Percentiles rank a stretch among this genome's conserved stretches.
phyloP scores from a whole-genome alignment of 2,888 invertebrate species.

The Pachymerium ferrugineum region DNA sequence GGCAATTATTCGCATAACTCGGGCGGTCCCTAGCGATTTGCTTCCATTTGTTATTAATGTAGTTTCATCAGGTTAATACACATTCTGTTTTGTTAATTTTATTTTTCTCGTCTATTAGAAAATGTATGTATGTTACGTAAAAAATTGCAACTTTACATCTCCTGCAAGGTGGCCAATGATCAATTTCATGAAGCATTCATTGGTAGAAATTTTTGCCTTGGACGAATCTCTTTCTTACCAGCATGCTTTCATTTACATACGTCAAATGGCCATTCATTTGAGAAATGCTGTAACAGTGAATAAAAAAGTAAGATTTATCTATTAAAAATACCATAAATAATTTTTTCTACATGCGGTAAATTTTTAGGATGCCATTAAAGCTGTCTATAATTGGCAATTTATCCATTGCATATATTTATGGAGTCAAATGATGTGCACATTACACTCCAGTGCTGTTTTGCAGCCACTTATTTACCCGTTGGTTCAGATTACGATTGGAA shows the following conservation, averaged over 20 bases:
- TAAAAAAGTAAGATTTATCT: slow-evolving; percentile 57
- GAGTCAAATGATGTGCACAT: slow-evolving; percentile 66
- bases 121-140: slow-evolving; percentile 90
- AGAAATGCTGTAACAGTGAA: slow-evolving; percentile 85
- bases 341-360: too few relatives aligned
- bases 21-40: slow-evolving; percentile 60
- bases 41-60: slow-evolving; percentile 72
- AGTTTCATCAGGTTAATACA: slow-evolving; percentile 34
- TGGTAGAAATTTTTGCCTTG: slow-evolving; percentile 82
- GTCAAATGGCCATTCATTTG: slow-evolving; percentile 90
- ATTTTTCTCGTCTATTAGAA: slow-evolving; percentile 51
- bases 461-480: slow-evolving; percentile 82
- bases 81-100: too few relatives aligned
- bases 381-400: slow-evolving; percentile 98
- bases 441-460: slow-evolving; percentile 62
- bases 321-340: too few relatives aligned
- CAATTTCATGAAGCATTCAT: slow-evolving; percentile 88
- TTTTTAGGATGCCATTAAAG: slow-evolving; percentile 75
- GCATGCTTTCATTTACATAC: slow-evolving; percentile 86
- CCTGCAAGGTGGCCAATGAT: slow-evolving; percentile 77
- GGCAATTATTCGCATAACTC: slow-evolving; percentile 72
- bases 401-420: slow-evolving; percentile 88
- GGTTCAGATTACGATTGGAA: slow-evolving; percentile 62
- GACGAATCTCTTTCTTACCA: slow-evolving; percentile 76
- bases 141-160: slow-evolving; percentile 89